A percentile compares a stretch with the other conserved stretches of the same genome.
phyloP scores from a whole-genome alignment of 2,797 vertebrate species.

The Galaxias olidus region DNA sequence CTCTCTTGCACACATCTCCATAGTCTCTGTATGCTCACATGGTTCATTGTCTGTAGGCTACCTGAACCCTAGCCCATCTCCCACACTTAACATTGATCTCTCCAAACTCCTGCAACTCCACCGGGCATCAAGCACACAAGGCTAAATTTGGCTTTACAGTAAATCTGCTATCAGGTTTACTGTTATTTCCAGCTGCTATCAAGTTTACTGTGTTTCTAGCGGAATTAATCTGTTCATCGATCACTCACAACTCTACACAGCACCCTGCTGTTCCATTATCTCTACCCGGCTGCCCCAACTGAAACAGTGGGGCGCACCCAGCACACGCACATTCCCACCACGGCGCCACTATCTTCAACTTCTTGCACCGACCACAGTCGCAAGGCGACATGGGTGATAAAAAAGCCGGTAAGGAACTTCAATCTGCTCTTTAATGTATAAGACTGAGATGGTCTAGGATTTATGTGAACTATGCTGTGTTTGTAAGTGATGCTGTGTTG shows the following conservation, averaged over 20 bases:
- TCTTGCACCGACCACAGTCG: slow-evolving; percentile 31
- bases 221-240: slow-evolving; percentile 16
- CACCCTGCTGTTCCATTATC: slow-evolving; percentile 11
- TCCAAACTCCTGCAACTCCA: slow-evolving; percentile 48
- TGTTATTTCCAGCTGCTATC: too few species aligned
- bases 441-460: slow-evolving; percentile 9
- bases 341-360: slow-evolving; percentile 40
- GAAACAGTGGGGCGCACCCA: slow-evolving; percentile 32
- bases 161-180: too few species aligned
- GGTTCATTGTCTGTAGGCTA: too few species aligned
- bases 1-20: too few species aligned
- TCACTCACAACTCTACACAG: slow-evolving; percentile 19
- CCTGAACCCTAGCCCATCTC: slow-evolving; percentile 42
- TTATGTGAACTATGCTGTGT: neutral
- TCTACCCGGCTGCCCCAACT: slow-evolving; percentile 28
- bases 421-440: slow-evolving; percentile 15
- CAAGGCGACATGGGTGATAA: slow-evolving; percentile 71
- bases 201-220: neutral
- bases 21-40: too few species aligned
- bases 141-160: too few species aligned
- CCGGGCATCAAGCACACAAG: slow-evolving; percentile 20
- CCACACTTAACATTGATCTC: too few species aligned
- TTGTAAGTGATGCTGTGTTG: neutral
- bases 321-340: slow-evolving; percentile 21
- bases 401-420: slow-evolving; percentile 68